Evolutionary conservation across 1,140 invertebrate genomes (phyloP), one percentile per base, ranked within the genome.

Genomic region (Ips nitidus): DNA sequence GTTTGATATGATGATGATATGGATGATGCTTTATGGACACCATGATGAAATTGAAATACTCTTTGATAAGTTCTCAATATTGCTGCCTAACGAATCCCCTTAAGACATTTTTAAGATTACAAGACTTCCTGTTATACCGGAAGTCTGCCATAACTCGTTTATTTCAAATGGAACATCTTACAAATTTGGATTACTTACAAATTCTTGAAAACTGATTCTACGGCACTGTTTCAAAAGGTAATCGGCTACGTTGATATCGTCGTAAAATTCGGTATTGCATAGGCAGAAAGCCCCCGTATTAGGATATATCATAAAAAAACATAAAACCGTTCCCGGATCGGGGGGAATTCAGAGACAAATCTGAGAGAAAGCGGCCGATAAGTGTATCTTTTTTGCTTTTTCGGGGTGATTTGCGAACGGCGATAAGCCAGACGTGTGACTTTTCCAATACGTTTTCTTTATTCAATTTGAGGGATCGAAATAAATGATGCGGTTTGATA

Each of bases 301-400:
- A 76, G 74, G 75, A 76, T 76, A 75, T 76, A 75, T 76, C 75
- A 70, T 76, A 76, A 76, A 76, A 76, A 76, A 71, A 71, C 71
- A 73, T 73, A 74, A 74, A 74, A 76, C 70, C 69, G 71, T 67
- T 70, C 71, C 70, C 71, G 69, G 68, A 70, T 69, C 59, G 4
- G 67, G 70, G 70, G 74, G 73, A 73, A 74, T 74, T 75, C 73
- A 58, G 66, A 70, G 69, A 75, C 74, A 75, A 75, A 75, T 75
- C 74, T 75, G 74, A 72, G 71, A 73, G 71, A 74, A 69, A 58
- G 45, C 55, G 65, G 39, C 65, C 68, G 72, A 76, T 76, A 76
- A 76, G 73, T 76, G 73, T 74, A 72, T 75, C 74, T 74, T 73
- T 72, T 67, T 45, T 55, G 52, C 53, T 69, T 69, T 69, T 69